These are phyloP conservation scores for Dasysyrphus albostriatus DNA, from an alignment of 2,888 invertebrate species.

Conservation along the genomic window DNA sequence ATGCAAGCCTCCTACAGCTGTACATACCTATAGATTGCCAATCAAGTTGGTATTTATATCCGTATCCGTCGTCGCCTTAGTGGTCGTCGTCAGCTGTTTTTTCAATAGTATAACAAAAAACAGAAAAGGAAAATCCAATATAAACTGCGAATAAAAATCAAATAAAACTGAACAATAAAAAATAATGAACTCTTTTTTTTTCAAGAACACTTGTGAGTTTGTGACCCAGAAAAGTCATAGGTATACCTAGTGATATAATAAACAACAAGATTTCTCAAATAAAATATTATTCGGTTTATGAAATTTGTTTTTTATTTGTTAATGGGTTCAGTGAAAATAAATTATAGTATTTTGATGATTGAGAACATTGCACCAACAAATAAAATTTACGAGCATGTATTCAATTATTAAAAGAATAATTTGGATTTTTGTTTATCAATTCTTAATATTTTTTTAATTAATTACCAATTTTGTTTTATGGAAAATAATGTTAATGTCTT, in stretches of 20 bases:
- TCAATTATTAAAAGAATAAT: too few relatives aligned
- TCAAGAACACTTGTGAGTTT: conserved; percentile 40
- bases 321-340: background rate
- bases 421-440: too few relatives aligned
- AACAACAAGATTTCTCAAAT: conserved; percentile 44
- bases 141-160: conserved; percentile 38
- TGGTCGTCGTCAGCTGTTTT: conserved; percentile 46
- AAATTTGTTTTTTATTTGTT: conserved; percentile 13
- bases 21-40: conserved; percentile 52
- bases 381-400: too few relatives aligned
- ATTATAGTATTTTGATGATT: too few relatives aligned
- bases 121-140: conserved; percentile 9
- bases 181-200: conserved; percentile 14
- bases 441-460: too few relatives aligned
- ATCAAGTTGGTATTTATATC: conserved; percentile 50
- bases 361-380: too few relatives aligned
- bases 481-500: too few relatives aligned
- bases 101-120: conserved; percentile 44
- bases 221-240: conserved; percentile 58
- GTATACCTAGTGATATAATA: conserved; percentile 17
- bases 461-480: too few relatives aligned
- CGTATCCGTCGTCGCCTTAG: conserved; percentile 40
- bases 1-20: conserved; percentile 43
- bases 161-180: conserved; percentile 22
- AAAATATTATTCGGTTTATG: conserved; percentile 35